Conservation (phyloP, 1,140 invertebrate species). For the Drosophila persimilis region DNA sequence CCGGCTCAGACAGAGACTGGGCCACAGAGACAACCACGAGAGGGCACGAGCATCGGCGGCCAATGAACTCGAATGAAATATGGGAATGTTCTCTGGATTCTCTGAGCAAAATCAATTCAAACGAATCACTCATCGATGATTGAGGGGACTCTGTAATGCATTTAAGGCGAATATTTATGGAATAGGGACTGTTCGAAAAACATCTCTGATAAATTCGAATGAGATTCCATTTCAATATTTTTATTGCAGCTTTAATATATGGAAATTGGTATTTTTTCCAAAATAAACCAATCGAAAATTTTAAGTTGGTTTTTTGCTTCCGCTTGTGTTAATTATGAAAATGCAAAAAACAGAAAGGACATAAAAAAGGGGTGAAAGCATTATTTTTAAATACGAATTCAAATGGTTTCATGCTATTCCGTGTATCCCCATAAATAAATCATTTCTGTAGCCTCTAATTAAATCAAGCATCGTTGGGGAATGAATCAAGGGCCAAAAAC, state of each 20-base stretch:
- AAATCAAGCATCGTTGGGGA: constrained; percentile 38
- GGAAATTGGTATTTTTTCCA: not conserved
- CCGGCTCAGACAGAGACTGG: not conserved
- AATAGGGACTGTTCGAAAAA: no score
- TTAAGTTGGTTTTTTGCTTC: not conserved
- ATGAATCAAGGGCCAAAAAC: constrained; percentile 9
- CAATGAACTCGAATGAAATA: no score
- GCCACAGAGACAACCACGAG: no score
- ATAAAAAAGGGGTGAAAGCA: not conserved
- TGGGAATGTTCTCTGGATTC: no score
- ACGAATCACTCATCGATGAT: no score
- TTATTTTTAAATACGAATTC: not conserved
- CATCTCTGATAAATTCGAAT: no score
- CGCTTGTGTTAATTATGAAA: not conserved
- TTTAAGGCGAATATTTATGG: no score
- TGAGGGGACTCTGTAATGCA: no score
- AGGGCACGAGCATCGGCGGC: no score
- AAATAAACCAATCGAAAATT: not conserved
- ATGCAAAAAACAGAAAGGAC: no score
- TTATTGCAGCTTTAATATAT: not conserved
- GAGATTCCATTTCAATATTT: not conserved
- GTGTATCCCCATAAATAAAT: constrained; percentile 47
- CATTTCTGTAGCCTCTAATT: constrained; percentile 61
- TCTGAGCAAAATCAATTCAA: no score
- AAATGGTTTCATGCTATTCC: not conserved